Evolutionary conservation across 2,888 invertebrate species (phyloP), one percentile per base, ranked within the genome.

Genomic region (Epistrophella euchroma): DNA sequence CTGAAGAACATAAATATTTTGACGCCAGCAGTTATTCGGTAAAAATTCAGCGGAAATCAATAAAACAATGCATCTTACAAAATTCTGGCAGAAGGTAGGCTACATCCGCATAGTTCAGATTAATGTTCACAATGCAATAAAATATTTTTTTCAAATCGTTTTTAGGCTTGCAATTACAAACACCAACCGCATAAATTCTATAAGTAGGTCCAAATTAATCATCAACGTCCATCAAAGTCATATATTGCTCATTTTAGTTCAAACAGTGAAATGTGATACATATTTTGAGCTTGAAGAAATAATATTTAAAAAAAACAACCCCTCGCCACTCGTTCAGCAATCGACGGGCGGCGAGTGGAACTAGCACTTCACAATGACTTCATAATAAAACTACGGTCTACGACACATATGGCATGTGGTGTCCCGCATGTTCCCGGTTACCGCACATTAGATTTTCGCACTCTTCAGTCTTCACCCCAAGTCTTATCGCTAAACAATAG

Each of bases 281-380:
- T 35, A 15, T 66, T 66, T 50, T 32, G 17, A 50, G 13, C 9
- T 66, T 7, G 35, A 32, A 50, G 66, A 66, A 35, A 15, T 15
- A 15, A 40, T 10, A 47, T 13, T 11, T 32, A 11, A 45, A 17
- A 66, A 66, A 25, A 64, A 7, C 35, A 60, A 17, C 52, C 22
- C 25, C 74, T 15, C 9, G 50, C 40, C 37, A 5, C 50, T 6
- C 3, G 11, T 19, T 35, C 2, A 58, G 19, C 35, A 19, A 19
- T 32, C 9, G 10, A n/a, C n/a, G n/a, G n/a, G n/a, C 15, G 9
- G 55, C 68, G 72, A 70, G 77, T 74, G 82, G 81, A 85, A 86
- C 82, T 86, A 82, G 74, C 81, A 86, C 86, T 86, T 71, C 13
- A 40, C 77, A 71, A 82, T 78, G 82, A 82, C 86, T 86, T 82